Evolutionary conservation across 2,113 vertebrate genomes (phyloP), one percentile per base, ranked within the genome.

Genomic region (Takifugu flavidus): DNA sequence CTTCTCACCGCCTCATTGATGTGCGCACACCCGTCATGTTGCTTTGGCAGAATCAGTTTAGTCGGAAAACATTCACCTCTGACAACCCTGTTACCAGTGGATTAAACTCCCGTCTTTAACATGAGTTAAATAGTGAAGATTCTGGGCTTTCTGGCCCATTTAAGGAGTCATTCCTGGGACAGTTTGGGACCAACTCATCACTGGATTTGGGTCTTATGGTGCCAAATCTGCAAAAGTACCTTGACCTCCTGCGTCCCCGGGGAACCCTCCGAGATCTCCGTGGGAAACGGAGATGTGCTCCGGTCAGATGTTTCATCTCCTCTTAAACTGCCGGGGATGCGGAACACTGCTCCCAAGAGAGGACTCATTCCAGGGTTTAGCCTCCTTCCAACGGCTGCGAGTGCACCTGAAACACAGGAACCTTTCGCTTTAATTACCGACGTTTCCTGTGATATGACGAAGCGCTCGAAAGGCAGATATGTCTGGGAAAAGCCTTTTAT

Each of bases 271-370:
- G 49, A 34, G 55, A 56, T n/a, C 59, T 76, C 12, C 3, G 31
- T 43, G 65, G 60, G 52, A 62, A 74, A 63, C 44, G 64, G 62
- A 75, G 69, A 77, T 78, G 72, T 62, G 65, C 55, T 68, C 14
- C 46, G 65, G 69, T 80, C 55, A 60, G 78, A 72, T 78, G 66
- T 85, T 85, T 85, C 75, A 81, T 74, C 68, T 67, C 77, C 76
- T 80, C 65, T 70, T 80, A 80, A 84, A 83, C 53, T 69, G 67
- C 78, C 65, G 74, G 64, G 56, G 72, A 56, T 25, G 5, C 65
- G 14, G 56, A 62, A 42, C 56, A 51, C 55, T 34, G 72, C 50
- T 79, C 59, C 67, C 55, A 39, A 15, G 56, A 4, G 44, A 65
- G 49, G 14, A 0, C 59, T 61, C 64, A 56, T 45, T 65, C 27